Evolutionary conservation across 2,113 vertebrate genomes (phyloP), one percentile per base, ranked within the genome.

Genomic region (Mionectes macconnelli): DNA sequence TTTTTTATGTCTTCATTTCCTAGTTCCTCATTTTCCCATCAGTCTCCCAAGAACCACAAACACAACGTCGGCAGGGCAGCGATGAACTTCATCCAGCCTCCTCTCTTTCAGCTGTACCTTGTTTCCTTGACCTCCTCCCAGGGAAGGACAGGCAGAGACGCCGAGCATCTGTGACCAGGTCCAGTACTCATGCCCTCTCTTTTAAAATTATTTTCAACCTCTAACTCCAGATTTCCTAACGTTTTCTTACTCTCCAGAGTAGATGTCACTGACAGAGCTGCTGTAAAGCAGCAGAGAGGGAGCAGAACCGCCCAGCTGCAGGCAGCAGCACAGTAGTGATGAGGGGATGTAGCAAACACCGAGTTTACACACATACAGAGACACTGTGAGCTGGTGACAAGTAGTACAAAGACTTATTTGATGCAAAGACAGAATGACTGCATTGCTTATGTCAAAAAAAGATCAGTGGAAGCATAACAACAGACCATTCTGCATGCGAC

Each of bases 341-440:
- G 0, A 55, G 52, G 88, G 67, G 59, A 89, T 67, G 79, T 4
- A 70, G 91, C 63, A 83, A 83, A 85, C 70, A 50, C 18, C 0
- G 4, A 69, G 77, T 91, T 92, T 91, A 94, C 78, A 77, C 30
- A 4, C 22, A 87, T 8, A 74, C 50, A 22, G 31, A 96, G 89
- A 52, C 72, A 21, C 68, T 64, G 82, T 8, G 5, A 2, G 22
- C 64, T 18, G 82, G 60, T 93, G 95, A 95, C 87, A 95, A 93
- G 87, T 11, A 88, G 92, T 91, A 97, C 92, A 97, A 95, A 96
- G 87, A 87, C 90, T 92, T 84, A 44, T 49, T 96, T 89, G 91
- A 95, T 90, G 68, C 1, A 13, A 68, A 92, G 92, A 90, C 85
- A 94, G 94, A 92, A 94, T 55, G 79, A 88, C 88, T 96, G 82